These are phyloP conservation scores for Sebastolobus altivelis DNA, from an alignment of 2,797 vertebrate species.

Conservation along the genomic window DNA sequence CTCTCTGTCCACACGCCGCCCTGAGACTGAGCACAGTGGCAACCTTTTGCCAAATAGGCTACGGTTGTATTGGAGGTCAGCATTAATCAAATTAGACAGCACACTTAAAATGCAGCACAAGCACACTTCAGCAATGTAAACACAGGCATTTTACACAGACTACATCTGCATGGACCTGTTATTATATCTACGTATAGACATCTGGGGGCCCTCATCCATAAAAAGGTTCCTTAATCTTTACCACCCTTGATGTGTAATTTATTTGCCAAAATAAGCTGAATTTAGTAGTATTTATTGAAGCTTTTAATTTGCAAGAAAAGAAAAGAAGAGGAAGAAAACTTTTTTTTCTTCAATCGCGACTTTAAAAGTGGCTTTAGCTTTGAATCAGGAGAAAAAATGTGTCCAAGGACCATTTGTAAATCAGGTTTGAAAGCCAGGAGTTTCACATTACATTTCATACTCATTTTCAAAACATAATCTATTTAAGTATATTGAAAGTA, in stretches of 20 bases:
- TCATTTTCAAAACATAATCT: background rate
- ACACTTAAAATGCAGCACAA: conserved; percentile 32
- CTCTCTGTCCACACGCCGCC: conserved; percentile 55
- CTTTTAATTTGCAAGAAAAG: background rate
- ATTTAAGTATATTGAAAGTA: background rate
- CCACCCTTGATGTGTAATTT: background rate
- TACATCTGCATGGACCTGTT: background rate
- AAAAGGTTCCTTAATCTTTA: background rate
- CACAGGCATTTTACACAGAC: conserved; percentile 4
- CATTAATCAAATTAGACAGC: conserved; percentile 58
- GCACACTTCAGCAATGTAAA: conserved; percentile 49
- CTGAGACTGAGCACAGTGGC: conserved; percentile 34
- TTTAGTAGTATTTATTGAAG: background rate
- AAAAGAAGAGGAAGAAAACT: background rate
- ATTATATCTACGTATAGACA: background rate
- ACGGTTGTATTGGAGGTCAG: conserved; percentile 41
- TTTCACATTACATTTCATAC: background rate
- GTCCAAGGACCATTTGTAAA: background rate
- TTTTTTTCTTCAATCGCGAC: background rate
- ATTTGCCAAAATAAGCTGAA: background rate
- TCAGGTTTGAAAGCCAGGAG: background rate
- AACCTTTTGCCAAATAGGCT: conserved; percentile 55
- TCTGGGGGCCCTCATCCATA: background rate
- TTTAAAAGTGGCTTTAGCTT: background rate
- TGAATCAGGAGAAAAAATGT: background rate